Evolutionary conservation across 2,797 vertebrate species (phyloP).

Genomic region (Esox lucius): DNA sequence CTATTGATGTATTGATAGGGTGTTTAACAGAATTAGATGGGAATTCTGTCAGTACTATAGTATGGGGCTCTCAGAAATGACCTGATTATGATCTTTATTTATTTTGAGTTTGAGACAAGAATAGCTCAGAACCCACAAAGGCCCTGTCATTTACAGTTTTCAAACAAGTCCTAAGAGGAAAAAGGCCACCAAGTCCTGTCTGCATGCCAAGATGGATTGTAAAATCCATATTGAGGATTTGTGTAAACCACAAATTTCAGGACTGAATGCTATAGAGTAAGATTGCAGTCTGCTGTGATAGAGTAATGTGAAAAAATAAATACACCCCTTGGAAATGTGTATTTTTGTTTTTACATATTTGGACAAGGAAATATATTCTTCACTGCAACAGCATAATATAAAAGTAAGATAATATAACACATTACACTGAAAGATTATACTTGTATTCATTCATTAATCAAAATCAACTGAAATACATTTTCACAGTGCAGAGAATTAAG

Average conservation of each 20-base stretch:
- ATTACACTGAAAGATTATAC: too few species aligned
- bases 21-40: background rate
- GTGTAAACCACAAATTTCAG: background rate
- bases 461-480: too few species aligned
- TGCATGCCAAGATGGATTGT: constrained; percentile 2
- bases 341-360: too few species aligned
- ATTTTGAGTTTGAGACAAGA: constrained; percentile 24
- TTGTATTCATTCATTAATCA: too few species aligned
- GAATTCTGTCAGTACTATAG: constrained; percentile 1
- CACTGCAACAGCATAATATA: too few species aligned
- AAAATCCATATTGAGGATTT: background rate
- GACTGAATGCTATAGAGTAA: background rate
- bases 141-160: constrained; percentile 12
- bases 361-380: too few species aligned
- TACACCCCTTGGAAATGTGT: too few species aligned
- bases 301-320: too few species aligned
- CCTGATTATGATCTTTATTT: constrained; percentile 27
- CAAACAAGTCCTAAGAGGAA: constrained; percentile 27
- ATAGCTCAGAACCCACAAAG: constrained; percentile 9
- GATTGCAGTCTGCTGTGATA: too few species aligned
- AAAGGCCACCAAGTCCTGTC: background rate
- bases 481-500: too few species aligned
- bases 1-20: too few species aligned
- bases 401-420: too few species aligned
- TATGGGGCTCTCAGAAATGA: constrained; percentile 30